These are phyloP conservation scores for Sibirionetta formosa DNA, from an alignment of 2,797 vertebrate species.

Conservation along the genomic window DNA sequence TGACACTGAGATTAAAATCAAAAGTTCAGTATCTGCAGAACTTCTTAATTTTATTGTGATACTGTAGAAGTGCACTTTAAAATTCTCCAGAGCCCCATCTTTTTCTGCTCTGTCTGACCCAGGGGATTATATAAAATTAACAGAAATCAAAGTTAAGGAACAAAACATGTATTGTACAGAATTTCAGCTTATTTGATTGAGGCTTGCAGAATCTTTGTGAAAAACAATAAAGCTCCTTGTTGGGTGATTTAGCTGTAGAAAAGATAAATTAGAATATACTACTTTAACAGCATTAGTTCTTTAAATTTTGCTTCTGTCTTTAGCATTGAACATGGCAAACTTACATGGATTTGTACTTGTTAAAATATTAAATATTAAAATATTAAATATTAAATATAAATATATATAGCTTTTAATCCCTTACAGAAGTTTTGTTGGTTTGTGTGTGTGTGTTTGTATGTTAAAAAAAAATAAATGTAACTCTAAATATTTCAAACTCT, in stretches of 20 bases:
- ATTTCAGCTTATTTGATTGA: constrained; percentile 74
- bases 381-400: background rate
- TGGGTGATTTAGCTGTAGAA: constrained; percentile 47
- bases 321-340: constrained; percentile 7
- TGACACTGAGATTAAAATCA: constrained; percentile 51
- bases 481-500: background rate
- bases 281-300: constrained; percentile 32
- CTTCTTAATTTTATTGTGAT: constrained; percentile 21
- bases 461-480: background rate
- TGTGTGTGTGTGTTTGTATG: no score
- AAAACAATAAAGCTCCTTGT: constrained; percentile 70
- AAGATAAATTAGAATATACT: constrained; percentile 38
- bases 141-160: constrained; percentile 78
- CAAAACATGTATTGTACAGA: constrained; percentile 69
- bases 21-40: constrained; percentile 39
- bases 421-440: background rate
- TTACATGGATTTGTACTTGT: constrained; percentile 21
- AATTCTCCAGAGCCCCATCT: constrained; percentile 68
- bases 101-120: constrained; percentile 76
- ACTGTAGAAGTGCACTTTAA: constrained; percentile 15
- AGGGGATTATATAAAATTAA: constrained; percentile 76
- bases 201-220: constrained; percentile 67
- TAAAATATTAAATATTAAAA: constrained; percentile 37
- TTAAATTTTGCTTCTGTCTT: constrained; percentile 19
- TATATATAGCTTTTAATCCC: background rate